Conservation (phyloP, 2,113 vertebrate genomes). For the Passer domesticus region DNA sequence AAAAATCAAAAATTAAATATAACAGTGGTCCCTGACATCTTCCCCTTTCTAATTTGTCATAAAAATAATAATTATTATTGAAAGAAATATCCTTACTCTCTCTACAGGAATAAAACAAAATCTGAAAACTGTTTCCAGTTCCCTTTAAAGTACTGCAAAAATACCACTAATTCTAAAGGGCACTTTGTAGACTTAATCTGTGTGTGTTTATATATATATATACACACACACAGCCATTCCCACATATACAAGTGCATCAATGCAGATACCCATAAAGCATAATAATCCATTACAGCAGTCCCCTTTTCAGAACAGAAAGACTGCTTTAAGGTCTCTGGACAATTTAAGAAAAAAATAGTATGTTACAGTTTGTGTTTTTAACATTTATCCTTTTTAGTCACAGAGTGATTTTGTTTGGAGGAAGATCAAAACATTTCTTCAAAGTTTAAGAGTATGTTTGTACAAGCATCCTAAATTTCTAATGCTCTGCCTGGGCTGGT, state of each 20-base stretch:
- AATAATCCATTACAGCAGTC: not conserved
- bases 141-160: not conserved
- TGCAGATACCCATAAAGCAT: not conserved
- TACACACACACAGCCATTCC: fast-evolving
- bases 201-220: too few species aligned
- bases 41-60: not conserved
- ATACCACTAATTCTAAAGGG: not conserved
- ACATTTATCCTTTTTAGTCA: not conserved
- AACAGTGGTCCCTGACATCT: not conserved
- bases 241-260: not conserved
- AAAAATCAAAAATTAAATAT: not conserved
- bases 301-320: not conserved
- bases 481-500: not conserved
- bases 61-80: not conserved
- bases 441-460: not conserved
- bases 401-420: not conserved
- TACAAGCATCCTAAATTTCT: not conserved
- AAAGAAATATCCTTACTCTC: not conserved
- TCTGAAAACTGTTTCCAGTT: not conserved
- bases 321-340: not conserved
- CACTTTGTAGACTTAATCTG: not conserved
- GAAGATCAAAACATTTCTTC: not conserved
- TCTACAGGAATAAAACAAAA: not conserved
- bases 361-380: not conserved
- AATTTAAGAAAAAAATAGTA: not conserved